Conservation (phyloP, 2,888 invertebrate species). For the Baccha elongata region DNA sequence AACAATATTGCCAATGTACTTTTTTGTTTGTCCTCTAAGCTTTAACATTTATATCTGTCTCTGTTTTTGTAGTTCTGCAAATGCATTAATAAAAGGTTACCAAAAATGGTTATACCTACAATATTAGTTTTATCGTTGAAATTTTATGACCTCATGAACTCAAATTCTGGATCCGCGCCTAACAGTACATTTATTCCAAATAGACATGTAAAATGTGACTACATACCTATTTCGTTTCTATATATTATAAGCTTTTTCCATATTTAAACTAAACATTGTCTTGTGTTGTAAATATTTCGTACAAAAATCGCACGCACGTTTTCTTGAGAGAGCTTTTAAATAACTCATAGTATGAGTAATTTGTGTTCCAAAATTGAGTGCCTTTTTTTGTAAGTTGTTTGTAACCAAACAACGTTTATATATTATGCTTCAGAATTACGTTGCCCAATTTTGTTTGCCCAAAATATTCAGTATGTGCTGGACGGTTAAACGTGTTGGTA, state of each 20-base stretch:
- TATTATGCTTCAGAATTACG: constrained; percentile 32
- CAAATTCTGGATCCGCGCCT: no score
- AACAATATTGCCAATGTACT: no score
- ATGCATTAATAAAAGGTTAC: no score
- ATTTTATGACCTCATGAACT: no score
- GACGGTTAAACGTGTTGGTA: constrained; percentile 63
- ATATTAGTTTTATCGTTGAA: no score
- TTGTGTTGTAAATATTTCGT: constrained; percentile 7
- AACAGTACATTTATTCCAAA: no score
- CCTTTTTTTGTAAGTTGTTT: constrained; percentile 12
- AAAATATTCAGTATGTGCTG: constrained; percentile 61
- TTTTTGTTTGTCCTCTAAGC: no score
- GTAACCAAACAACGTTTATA: constrained; percentile 31
- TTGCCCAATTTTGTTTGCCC: constrained; percentile 39
- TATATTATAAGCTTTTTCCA: constrained; percentile 1
- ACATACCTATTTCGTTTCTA: constrained; percentile 6
- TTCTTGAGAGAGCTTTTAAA: constrained; percentile 27
- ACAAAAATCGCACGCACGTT: constrained; percentile 33
- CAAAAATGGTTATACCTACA: no score
- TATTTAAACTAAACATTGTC: background rate
- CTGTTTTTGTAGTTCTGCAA: no score
- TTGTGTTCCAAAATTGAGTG: constrained; percentile 42
- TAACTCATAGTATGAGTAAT: constrained; percentile 39
- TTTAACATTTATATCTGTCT: no score
- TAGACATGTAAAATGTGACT: no score